phyloP scores from a whole-genome alignment of 2,797 vertebrate species.

The Meda fulgida region DNA sequence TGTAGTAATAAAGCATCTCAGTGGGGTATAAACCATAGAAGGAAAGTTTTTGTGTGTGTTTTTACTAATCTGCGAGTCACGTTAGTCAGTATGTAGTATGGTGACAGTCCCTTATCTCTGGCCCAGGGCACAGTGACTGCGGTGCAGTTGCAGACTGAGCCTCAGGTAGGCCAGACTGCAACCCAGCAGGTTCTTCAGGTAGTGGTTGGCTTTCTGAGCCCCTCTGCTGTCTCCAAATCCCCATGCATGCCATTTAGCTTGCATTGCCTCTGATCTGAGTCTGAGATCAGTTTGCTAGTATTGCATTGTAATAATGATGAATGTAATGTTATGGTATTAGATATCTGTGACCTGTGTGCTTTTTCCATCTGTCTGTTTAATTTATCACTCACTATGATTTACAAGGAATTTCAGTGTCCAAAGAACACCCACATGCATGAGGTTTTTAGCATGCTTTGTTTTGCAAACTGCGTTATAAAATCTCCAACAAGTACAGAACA shows the following conservation, averaged over 20 bases:
- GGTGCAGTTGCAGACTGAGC: slow-evolving; percentile 97
- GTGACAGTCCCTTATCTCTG: slow-evolving; percentile 78
- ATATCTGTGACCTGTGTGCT: background rate
- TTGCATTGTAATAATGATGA: background rate
- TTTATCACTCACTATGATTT: background rate
- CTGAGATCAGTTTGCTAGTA: background rate
- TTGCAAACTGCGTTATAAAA: background rate
- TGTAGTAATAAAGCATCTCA: background rate
- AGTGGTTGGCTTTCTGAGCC: slow-evolving; percentile 86
- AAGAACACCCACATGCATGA: background rate
- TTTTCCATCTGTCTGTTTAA: background rate
- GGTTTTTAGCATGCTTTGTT: slow-evolving; percentile 14
- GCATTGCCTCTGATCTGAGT: slow-evolving; percentile 9
- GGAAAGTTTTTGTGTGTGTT: background rate
- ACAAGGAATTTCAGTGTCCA: background rate
- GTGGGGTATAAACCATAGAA: background rate
- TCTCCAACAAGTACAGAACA: background rate
- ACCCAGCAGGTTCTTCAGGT: slow-evolving; percentile 99
- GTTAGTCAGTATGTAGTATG: slow-evolving; percentile 29
- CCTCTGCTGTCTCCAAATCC: slow-evolving; percentile 56
- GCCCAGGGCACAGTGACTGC: slow-evolving; percentile 96
- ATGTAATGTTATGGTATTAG: background rate
- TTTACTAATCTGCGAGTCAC: background rate
- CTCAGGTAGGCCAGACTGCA: slow-evolving; percentile 94
- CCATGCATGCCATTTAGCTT: slow-evolving; percentile 24